A percentile compares a stretch with the other conserved stretches of the same genome.
These are phyloP conservation scores for Hydrochoerus hydrochaeris DNA, from an alignment of 2,113 vertebrate genomes.

Conservation along the genomic window DNA sequence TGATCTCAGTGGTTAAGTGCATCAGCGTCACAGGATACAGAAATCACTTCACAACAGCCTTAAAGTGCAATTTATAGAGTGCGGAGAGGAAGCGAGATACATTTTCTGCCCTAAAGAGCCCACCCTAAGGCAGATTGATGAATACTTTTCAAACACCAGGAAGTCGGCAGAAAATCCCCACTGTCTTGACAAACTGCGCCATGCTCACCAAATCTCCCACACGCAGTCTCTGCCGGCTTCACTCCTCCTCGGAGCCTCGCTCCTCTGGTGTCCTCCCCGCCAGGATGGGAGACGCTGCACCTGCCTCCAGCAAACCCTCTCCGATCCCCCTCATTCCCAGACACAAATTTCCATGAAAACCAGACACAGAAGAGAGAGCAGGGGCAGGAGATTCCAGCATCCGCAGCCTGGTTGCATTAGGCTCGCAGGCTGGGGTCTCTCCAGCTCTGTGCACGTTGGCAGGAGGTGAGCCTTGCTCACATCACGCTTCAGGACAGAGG, in stretches of 20 bases:
- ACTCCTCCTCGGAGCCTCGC: neutral
- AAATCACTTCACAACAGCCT: neutral
- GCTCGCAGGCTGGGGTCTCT: constrained; percentile 45
- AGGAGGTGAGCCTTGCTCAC: neutral
- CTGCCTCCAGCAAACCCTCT: constrained; percentile 67
- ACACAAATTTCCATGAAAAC: constrained; percentile 81
- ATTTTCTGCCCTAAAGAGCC: neutral
- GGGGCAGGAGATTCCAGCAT: constrained; percentile 19
- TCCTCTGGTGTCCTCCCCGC: neutral
- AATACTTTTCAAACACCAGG: neutral
- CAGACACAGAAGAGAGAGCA: constrained; percentile 63
- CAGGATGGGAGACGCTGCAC: constrained; percentile 19
- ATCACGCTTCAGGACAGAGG: no score
- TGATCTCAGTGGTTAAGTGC: fast-evolving
- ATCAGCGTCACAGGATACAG: neutral
- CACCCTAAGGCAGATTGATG: neutral
- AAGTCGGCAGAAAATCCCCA: constrained; percentile 20
- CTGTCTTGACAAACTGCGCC: neutral
- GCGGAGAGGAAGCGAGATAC: neutral
- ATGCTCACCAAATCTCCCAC: neutral
- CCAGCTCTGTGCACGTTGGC: fast-evolving
- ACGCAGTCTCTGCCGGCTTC: neutral
- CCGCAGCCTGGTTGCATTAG: constrained; percentile 74
- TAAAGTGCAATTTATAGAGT: neutral
- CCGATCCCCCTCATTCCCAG: constrained; percentile 68